These are phyloP conservation scores for Charanyca ferruginea DNA, from an alignment of 2,888 invertebrate genomes.

Conservation along the genomic window DNA sequence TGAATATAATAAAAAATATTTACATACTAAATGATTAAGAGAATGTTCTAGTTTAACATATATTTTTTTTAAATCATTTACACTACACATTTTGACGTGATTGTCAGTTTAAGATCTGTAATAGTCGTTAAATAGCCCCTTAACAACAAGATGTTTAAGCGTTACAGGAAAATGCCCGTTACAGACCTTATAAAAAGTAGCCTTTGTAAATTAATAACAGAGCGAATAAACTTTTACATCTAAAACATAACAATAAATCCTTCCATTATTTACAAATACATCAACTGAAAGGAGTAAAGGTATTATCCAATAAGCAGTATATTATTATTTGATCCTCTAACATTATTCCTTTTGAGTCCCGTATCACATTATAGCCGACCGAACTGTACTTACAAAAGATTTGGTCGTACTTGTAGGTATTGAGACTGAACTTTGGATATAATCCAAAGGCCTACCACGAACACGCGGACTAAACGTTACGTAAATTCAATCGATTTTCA, in stretches of 20 bases:
- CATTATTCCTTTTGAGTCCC: constrained; percentile 30
- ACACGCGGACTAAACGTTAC: neutral
- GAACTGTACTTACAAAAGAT: neutral
- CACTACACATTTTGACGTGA: too few species aligned
- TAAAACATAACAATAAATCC: neutral
- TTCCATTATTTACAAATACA: constrained; percentile 2
- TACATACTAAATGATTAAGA: too few species aligned
- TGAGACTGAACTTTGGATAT: constrained; percentile 21
- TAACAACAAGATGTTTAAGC: too few species aligned
- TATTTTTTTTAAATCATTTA: too few species aligned
- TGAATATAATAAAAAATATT: too few species aligned
- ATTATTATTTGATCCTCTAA: constrained; percentile 19
- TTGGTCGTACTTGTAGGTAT: constrained; percentile 1
- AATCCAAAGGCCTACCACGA: constrained; percentile 8
- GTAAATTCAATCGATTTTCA: too few species aligned
- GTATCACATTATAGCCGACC: constrained; percentile 7
- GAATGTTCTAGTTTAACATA: too few species aligned
- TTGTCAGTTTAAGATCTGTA: too few species aligned
- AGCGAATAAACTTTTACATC: neutral
- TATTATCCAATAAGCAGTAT: constrained; percentile 36
- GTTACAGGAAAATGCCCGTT: too few species aligned
- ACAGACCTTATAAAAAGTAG: neutral
- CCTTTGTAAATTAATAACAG: neutral
- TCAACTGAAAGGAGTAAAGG: neutral
- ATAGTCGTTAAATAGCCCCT: too few species aligned